A percentile compares a stretch with the other conserved stretches of the same genome.
Conservation (phyloP, 2,888 invertebrate genomes). For the Lasioglossum oenotherae region DNA sequence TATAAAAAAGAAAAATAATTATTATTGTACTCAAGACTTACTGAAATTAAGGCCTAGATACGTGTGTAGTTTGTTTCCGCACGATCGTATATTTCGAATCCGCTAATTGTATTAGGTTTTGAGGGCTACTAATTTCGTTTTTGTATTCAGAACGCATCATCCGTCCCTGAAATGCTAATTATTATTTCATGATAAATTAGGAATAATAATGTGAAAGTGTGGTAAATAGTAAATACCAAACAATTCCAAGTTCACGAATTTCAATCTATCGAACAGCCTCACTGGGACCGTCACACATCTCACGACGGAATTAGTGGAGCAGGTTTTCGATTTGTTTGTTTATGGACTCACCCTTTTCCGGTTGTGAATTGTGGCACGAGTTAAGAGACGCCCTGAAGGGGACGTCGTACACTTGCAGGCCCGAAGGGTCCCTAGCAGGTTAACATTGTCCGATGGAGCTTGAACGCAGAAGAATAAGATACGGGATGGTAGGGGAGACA, state of each 20-base stretch:
- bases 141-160: no score
- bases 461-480: conserved; percentile 26
- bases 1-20: no score
- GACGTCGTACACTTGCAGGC: background rate
- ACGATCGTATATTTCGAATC: no score
- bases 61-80: no score
- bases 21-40: no score
- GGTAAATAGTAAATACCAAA: background rate
- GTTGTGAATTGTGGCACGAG: background rate
- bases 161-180: no score
- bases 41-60: no score
- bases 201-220: background rate
- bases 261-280: background rate
- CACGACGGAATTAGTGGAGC: background rate
- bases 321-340: conserved; percentile 1
- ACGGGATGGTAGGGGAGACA: conserved; percentile 18
- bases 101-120: no score
- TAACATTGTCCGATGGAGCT: background rate
- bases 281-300: background rate
- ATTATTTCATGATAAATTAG: no score
- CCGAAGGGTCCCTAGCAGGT: background rate
- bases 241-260: background rate
- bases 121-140: no score
- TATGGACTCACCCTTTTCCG: background rate
- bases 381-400: background rate